These are phyloP conservation scores for Drosophila meridiana DNA, from an alignment of 2,888 invertebrate genomes.

Conservation along the genomic window DNA sequence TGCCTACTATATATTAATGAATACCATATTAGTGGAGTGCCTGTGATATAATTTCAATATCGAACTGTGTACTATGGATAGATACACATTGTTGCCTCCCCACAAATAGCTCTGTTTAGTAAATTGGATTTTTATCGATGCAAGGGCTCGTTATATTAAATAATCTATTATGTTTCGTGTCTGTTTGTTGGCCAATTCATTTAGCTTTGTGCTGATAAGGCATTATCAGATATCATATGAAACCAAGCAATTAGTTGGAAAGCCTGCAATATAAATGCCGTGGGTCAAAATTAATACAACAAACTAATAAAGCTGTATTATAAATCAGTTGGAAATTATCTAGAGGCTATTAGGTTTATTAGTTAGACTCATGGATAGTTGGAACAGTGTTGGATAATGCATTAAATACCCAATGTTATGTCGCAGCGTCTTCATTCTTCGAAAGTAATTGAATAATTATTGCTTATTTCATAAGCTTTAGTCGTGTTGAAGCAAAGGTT, in stretches of 20 bases:
- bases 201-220: conserved; percentile 17
- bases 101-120: conserved; percentile 8
- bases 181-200: conserved; percentile 9
- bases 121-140: conserved; percentile 40
- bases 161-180: conserved; percentile 35
- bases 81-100: neutral
- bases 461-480: conserved; percentile 5
- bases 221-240: neutral
- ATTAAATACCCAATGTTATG: neutral
- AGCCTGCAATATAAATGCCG: neutral
- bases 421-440: conserved; percentile 1
- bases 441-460: conserved; percentile 1
- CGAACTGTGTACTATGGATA: too few species aligned
- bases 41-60: conserved; percentile 21
- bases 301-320: conserved; percentile 16
- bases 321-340: conserved; percentile 23
- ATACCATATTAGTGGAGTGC: neutral
- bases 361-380: conserved; percentile 14
- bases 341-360: conserved; percentile 24
- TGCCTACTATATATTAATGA: neutral
- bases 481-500: conserved; percentile 32
- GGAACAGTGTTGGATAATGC: neutral
- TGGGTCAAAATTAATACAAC: conserved; percentile 6
- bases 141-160: conserved; percentile 20
- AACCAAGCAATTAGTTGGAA: conserved; percentile 4